phyloP scores from a whole-genome alignment of 2,113 vertebrate species.

The Onychostoma macrolepis region DNA sequence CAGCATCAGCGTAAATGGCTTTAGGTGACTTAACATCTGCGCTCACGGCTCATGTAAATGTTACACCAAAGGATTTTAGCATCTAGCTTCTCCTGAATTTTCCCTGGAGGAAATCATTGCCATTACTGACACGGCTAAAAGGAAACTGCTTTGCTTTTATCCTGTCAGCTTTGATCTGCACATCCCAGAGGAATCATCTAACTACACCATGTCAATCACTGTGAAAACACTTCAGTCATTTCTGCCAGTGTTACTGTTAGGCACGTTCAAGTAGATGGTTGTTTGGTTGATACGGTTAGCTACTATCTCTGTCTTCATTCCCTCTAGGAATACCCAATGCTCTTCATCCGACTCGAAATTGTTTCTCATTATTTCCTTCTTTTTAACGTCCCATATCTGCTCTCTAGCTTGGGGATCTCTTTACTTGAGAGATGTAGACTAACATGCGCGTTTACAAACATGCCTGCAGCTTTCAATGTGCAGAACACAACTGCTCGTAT shows the following conservation, averaged over 20 bases:
- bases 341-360: not conserved
- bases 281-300: not conserved
- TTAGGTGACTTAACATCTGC: slow-evolving; percentile 18
- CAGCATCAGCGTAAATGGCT: not conserved
- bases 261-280: not conserved
- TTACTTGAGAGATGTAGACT: not conserved
- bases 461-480: not conserved
- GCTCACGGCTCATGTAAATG: not conserved
- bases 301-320: not conserved
- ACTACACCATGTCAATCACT: slow-evolving; percentile 45
- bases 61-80: not conserved
- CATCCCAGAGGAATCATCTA: slow-evolving; percentile 28
- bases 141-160: slow-evolving; percentile 12
- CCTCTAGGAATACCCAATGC: not conserved
- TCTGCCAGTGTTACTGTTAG: not conserved
- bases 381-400: not conserved
- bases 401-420: slow-evolving; percentile 13
- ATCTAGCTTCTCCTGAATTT: slow-evolving; percentile 19
- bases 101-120: slow-evolving; percentile 39
- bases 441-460: not conserved
- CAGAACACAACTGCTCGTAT: not conserved
- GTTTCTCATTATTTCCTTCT: not conserved
- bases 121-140: slow-evolving; percentile 22
- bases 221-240: slow-evolving; percentile 22
- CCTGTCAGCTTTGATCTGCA: slow-evolving; percentile 45